Conservation (phyloP, 2,888 invertebrate species). For the Uropetala carovei region DNA sequence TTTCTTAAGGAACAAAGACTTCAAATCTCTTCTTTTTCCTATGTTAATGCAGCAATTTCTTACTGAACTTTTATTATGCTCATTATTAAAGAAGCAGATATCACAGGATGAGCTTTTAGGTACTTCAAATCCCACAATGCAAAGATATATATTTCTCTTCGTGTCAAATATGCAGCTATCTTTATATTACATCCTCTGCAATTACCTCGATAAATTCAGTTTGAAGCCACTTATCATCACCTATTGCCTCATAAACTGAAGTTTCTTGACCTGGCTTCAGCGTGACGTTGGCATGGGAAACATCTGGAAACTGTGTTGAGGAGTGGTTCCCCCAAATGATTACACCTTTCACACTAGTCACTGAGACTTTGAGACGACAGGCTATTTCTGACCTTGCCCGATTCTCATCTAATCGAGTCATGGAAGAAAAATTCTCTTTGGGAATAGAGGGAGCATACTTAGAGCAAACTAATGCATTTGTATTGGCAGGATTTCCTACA, state of each 20-base stretch:
- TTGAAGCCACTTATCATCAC: constrained; percentile 89
- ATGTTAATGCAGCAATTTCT: too few relatives aligned
- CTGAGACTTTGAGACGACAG: constrained; percentile 78
- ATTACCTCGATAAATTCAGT: constrained; percentile 85
- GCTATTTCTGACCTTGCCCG: constrained; percentile 94
- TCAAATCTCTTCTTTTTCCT: too few relatives aligned
- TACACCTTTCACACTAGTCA: constrained; percentile 87
- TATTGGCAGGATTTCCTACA: constrained; percentile 99
- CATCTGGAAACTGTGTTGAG: constrained; percentile 98
- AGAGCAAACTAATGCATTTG: constrained; percentile 96
- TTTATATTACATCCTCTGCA: not conserved
- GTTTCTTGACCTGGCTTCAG: constrained; percentile 78
- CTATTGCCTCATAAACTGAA: constrained; percentile 83
- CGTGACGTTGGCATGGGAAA: constrained; percentile 81
- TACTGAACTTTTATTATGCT: too few relatives aligned
- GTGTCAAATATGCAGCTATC: not conserved
- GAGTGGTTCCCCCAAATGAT: constrained; percentile 99
- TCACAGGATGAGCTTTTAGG: not conserved
- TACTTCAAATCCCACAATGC: too few relatives aligned
- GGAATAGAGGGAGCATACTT: constrained; percentile 98
- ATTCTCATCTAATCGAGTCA: constrained; percentile 99
- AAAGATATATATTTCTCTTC: not conserved
- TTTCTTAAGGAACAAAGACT: too few relatives aligned
- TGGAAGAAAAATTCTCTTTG: constrained; percentile 96
- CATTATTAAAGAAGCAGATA: not conserved